phyloP scores from a whole-genome alignment of 2,888 invertebrate genomes.

The Morpho helenor region DNA sequence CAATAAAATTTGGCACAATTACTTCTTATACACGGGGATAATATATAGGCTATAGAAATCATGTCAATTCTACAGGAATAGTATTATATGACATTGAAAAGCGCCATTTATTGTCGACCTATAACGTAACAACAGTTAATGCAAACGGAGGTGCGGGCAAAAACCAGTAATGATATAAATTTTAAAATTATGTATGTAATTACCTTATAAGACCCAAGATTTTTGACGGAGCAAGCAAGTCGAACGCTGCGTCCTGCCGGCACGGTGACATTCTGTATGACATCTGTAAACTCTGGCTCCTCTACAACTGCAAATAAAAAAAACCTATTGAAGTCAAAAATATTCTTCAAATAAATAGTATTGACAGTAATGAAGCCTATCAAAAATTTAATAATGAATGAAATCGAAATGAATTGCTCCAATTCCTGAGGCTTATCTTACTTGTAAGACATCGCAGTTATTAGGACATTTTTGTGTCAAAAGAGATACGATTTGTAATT shows the following conservation, averaged over 20 bases:
- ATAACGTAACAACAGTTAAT: too few species aligned
- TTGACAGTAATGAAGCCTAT: background rate
- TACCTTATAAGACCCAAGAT: conserved; percentile 95
- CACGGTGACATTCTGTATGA: conserved; percentile 94
- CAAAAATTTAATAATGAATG: conserved; percentile 17
- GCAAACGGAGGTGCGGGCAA: too few species aligned
- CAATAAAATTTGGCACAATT: too few species aligned
- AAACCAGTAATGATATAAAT: background rate
- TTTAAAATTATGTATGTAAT: conserved; percentile 26
- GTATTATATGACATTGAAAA: too few species aligned
- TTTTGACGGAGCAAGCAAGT: conserved; percentile 93
- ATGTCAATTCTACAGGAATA: too few species aligned
- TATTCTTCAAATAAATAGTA: background rate
- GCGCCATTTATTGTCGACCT: too few species aligned
- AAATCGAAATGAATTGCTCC: conserved; percentile 19
- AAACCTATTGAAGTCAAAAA: background rate
- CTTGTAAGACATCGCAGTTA: conserved; percentile 59
- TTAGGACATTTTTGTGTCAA: conserved; percentile 72
- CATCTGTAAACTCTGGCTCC: conserved; percentile 94
- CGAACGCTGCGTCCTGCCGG: conserved; percentile 93
- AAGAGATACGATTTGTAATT: conserved; percentile 77
- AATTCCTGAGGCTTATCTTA: conserved; percentile 37
- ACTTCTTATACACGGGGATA: too few species aligned
- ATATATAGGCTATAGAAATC: too few species aligned
- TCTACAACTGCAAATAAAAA: conserved; percentile 81